These are phyloP conservation scores for Sebastes vulpes DNA, from an alignment of 2,797 vertebrate genomes.

Conservation along the genomic window DNA sequence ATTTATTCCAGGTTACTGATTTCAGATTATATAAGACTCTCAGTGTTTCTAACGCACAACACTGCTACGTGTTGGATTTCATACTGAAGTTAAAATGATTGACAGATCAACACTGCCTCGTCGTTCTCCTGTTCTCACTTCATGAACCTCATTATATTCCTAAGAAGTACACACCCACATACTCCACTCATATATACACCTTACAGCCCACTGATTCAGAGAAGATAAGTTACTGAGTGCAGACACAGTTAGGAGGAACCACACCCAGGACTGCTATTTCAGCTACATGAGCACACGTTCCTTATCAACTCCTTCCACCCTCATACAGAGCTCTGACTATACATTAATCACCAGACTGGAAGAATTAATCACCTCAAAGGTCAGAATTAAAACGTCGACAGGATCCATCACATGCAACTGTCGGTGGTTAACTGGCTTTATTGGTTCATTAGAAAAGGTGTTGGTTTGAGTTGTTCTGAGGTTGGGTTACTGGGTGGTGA, in stretches of 20 bases:
- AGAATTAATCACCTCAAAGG: neutral
- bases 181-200: neutral
- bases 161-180: neutral
- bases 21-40: neutral
- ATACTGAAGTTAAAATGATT: neutral
- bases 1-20: neutral
- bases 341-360: neutral
- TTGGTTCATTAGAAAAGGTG: neutral
- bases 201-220: neutral
- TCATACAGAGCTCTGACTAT: neutral
- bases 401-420: neutral
- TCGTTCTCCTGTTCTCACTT: neutral
- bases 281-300: neutral
- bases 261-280: conserved; percentile 1
- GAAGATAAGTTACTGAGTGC: conserved; percentile 15
- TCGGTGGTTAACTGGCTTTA: neutral
- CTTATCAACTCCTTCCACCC: neutral
- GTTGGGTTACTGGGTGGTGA: neutral
- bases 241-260: neutral
- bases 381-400: neutral
- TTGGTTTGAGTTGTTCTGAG: neutral
- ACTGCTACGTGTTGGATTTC: neutral
- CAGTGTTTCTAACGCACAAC: neutral
- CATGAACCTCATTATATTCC: conserved; percentile 6
- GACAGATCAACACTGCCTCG: neutral